A percentile compares a stretch with the other conserved stretches of the same genome.
Conservation (phyloP, 2,888 invertebrate genomes). For the Chaitophorus viminalis region DNA sequence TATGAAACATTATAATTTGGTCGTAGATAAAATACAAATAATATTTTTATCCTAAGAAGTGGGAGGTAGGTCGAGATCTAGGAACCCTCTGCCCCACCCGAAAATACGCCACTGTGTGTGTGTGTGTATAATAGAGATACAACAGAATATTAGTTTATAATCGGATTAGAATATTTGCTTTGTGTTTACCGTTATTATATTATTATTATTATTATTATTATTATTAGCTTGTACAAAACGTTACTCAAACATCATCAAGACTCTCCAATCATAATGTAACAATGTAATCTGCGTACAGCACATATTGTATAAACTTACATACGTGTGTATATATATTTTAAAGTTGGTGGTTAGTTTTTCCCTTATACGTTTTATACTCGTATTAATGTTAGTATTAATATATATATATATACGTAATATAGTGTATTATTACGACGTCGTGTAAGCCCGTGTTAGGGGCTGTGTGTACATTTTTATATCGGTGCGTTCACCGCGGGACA, state of each 20-base stretch:
- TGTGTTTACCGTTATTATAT: not conserved
- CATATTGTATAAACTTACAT: not conserved
- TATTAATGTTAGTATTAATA: too few species aligned
- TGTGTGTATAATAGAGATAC: too few species aligned
- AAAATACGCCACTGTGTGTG: not conserved
- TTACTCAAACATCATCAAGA: not conserved
- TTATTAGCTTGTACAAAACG: not conserved
- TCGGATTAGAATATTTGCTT: slow-evolving; percentile 12
- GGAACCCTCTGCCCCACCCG: too few species aligned
- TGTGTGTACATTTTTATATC: not conserved
- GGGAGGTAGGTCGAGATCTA: too few species aligned
- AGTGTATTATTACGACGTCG: not conserved
- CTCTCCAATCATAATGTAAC: not conserved
- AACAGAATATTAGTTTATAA: not conserved
- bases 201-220: not conserved
- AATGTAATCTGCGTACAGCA: not conserved
- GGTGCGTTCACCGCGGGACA: slow-evolving; percentile 4
- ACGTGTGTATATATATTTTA: too few species aligned
- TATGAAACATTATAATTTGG: too few species aligned
- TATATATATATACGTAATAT: not conserved
- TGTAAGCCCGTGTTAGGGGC: not conserved
- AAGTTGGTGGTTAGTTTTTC: too few species aligned
- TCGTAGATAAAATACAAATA: too few species aligned
- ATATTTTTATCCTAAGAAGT: too few species aligned
- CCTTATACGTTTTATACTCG: not conserved